phyloP scores from a whole-genome alignment of 37 sponge, comb jelly and placozoan genomes.

The Ephydatia muelleri region DNA sequence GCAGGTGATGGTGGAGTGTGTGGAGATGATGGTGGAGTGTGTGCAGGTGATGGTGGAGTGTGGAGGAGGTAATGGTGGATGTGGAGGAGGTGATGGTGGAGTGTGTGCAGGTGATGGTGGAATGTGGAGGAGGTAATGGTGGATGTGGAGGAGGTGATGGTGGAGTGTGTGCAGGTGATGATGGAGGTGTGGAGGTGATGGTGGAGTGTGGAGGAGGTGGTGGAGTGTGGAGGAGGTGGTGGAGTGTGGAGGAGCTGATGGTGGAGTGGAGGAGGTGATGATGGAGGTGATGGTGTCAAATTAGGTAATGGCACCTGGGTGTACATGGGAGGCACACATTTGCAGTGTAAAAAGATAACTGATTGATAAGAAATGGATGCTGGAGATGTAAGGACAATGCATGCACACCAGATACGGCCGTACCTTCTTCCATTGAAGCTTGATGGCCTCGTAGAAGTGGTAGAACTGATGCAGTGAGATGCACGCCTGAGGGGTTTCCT shows the following conservation, averaged over 20 bases:
- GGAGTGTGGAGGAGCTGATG: too few relatives aligned
- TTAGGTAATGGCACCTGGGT: not conserved
- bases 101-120: too few relatives aligned
- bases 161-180: not conserved
- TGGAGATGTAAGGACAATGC: too few relatives aligned
- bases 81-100: too few relatives aligned
- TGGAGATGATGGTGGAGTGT: not conserved
- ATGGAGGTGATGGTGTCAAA: too few relatives aligned
- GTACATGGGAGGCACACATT: not conserved
- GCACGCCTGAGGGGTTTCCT: not conserved
- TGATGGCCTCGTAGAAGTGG: slow-evolving; percentile 65
- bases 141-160: not conserved
- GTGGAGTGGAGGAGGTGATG: too few relatives aligned
- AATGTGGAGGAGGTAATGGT: too few relatives aligned
- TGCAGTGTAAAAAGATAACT: too few relatives aligned
- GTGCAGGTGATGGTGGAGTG: not conserved
- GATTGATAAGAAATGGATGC: too few relatives aligned
- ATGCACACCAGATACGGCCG: not conserved
- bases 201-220: not conserved
- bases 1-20: too few relatives aligned
- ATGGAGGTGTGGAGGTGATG: not conserved
- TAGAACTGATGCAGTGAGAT: slow-evolving; percentile 60
- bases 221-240: not conserved
- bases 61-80: not conserved
- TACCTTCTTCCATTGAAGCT: slow-evolving; percentile 74